Base-by-base conservation (phyloP, 2,113 vertebrate species). In the Procavia capensis region DNA sequence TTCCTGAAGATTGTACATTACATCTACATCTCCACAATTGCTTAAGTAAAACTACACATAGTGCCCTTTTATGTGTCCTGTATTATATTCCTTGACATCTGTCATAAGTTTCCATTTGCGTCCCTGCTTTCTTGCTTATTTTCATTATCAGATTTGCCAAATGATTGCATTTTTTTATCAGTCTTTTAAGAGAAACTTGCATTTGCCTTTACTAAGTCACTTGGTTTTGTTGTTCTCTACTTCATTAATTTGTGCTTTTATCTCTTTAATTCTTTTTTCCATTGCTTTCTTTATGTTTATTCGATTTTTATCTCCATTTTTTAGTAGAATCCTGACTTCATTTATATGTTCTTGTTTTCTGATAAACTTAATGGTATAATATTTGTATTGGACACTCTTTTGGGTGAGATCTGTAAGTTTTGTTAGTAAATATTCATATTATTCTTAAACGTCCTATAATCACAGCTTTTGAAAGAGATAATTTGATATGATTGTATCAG, bases 191-290 rank as follows among this genome's bases (percentile, higher is more conserved):
- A 75, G 22, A 27, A 59, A 19, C 57, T 90, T 1, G 2, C 88
- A 76, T 90, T 75, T 14, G 20, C 54, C 85, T 88, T n/a, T 90
- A 82, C 78, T 25, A 41, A 66, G 7, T 88, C 19, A 54, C 29
- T 57, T 85, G 27, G 20, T 74, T 89, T 43, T 88, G 7, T 87
- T 96, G 57, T 72, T 81, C 22, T 87, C 31, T 88, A n/a, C 50
- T 76, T 90, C 66, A 81, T 68, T 90, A 59, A 93, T 84, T 70
- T 83, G 16, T 84, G 9, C 29, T 79, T 70, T 78, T 85, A 84
- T 79, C 54, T 85, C 22, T 31, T 25, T 92, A 74, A 89, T 57
- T 94, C n/a, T 22, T 63, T 74, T 34, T 64, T 61, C 3, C 7
- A 22, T 88, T 84, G 79, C 54, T 25, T 88, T 92, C 7, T 74